These are phyloP conservation scores for Gambelia wislizenii DNA, from an alignment of 2,797 vertebrate genomes.

Conservation along the genomic window DNA sequence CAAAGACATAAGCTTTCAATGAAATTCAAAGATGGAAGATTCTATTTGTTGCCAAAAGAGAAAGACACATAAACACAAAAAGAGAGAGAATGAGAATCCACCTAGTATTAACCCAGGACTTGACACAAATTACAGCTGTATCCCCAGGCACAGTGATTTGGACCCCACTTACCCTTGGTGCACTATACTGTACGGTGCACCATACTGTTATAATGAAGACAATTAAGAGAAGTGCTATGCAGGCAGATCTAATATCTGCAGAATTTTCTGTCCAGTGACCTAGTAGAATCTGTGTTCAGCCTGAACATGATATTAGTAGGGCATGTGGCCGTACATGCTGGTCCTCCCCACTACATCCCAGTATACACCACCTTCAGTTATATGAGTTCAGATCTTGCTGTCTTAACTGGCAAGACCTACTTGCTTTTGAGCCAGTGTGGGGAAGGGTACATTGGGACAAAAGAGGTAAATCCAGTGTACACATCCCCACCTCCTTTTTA, in stretches of 20 bases:
- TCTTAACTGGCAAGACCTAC: background rate
- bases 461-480: background rate
- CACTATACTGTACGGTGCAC: no score
- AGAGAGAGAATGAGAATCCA: background rate
- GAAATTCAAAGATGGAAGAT: background rate
- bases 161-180: background rate
- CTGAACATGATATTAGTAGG: no score
- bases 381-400: background rate
- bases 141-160: background rate
- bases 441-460: background rate
- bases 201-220: background rate
- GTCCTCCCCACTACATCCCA: background rate
- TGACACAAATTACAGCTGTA: background rate
- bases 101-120: background rate
- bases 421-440: background rate
- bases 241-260: background rate
- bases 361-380: background rate
- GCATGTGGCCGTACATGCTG: no score
- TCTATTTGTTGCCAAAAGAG: background rate
- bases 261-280: background rate
- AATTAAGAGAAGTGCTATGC: background rate
- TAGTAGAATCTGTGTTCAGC: background rate
- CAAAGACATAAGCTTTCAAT: conserved; percentile 62
- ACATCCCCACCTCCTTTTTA: background rate
- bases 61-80: no score